phyloP scores from a whole-genome alignment of 2,113 vertebrate genomes.

The pig (Sus scrofa) region T2T-Sscrofa CM000827.6:49014501-49015000 shows the following conservation, averaged over 20 bases:
- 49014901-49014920: not conserved
- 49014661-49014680: not conserved
- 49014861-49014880: not conserved
- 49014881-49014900: not conserved
- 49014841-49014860: not conserved
- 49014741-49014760: not conserved
- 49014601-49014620: not conserved
- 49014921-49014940: not conserved
- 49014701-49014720: not conserved
- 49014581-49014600: not conserved
- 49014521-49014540: not conserved
- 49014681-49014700: not conserved
- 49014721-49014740: not conserved
- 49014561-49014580: not conserved
- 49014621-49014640: not conserved
- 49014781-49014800: not conserved
- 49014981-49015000: not conserved
- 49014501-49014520: not conserved
- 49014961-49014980: not conserved
- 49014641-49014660: not conserved
- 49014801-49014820: fast-evolving
- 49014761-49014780: not conserved
- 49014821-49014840: not conserved
- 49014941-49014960: not conserved
- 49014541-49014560: not conserved